These are phyloP conservation scores for Montipora sp. DNA, from an alignment of 64 coral and sea anemone genomes.

Conservation along the genomic window DNA sequence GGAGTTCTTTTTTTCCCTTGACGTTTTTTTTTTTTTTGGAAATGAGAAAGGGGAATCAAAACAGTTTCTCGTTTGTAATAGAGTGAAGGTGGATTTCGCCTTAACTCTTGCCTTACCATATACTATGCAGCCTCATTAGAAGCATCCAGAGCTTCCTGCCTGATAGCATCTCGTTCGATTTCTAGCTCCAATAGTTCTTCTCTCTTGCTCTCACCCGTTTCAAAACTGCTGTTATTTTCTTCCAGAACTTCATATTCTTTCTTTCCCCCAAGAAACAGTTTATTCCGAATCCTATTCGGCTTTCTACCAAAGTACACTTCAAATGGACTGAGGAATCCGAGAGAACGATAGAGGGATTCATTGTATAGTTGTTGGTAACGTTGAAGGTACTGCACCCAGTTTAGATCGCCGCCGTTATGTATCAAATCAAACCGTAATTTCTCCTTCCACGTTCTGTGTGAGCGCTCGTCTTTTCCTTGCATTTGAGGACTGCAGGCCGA, in stretches of 20 bases:
- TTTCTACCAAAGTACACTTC: constrained; percentile 14
- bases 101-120: neutral
- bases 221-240: neutral
- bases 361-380: neutral
- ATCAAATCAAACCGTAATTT: constrained; percentile 12
- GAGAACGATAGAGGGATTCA: neutral
- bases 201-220: neutral
- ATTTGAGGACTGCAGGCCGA: constrained; percentile 23
- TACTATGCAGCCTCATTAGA: neutral
- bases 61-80: neutral
- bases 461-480: constrained; percentile 41
- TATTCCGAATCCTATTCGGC: too few species aligned
- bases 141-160: neutral
- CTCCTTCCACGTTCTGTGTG: constrained; percentile 46
- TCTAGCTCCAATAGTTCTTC: neutral
- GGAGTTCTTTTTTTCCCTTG: neutral
- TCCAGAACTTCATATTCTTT: neutral
- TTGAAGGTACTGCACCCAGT: neutral
- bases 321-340: neutral
- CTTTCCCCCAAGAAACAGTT: neutral
- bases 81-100: neutral
- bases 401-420: neutral
- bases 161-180: neutral
- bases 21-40: neutral
- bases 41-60: neutral